Base-by-base conservation (phyloP, 2,888 invertebrate genomes). In the Leucophora obtusa region DNA sequence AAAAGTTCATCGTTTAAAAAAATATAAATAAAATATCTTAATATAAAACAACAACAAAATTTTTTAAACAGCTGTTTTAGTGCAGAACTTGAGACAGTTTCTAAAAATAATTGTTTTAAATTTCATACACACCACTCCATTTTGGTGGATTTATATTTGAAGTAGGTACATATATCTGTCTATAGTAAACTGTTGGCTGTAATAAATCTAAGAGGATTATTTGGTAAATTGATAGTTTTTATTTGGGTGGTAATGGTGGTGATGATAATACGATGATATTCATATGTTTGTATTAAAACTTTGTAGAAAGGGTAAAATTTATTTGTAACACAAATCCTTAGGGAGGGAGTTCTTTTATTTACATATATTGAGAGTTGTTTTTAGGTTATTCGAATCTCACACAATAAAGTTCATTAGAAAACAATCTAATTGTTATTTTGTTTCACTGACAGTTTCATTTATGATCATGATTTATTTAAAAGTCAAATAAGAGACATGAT, bases 341-440 rank as follows among this genome's bases (percentile, higher is more conserved):
- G 65, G 43, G 70, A 65, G 65, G 33, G 65, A 47, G 18, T 51
- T 43, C 35, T 43, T 28, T 3, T 24, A 3, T 24, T 24, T 24
- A n/a, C n/a, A n/a, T 24, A 2, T 43, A 14, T 43, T 14, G 4
- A 1, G 43, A n/a, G n/a, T 47, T n/a, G n/a, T n/a, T 47, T n/a
- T n/a, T 4, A 47, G n/a, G 43, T 47, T n/a, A 35, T 51, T 51
- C 54, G 53, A 5, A 18, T 56, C 21, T 33, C 63, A 69, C 54
- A 70, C 62, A 66, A 65, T 43, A 18, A 53, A 63, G 35, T 79
- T 71, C 75, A 76, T 72, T 80, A 76, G 51, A 68, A 60, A 62
- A 15, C 14, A n/a, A 62, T 68, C 43, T 56, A 63, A 60, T 58
- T 60, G 24, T 60, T 17, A 66, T 69, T 63, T 33, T 28, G 21